Evolutionary conservation across 1,140 invertebrate species (phyloP), one percentile per base, ranked within the genome.

Genomic region (Zaprionus africanus): DNA sequence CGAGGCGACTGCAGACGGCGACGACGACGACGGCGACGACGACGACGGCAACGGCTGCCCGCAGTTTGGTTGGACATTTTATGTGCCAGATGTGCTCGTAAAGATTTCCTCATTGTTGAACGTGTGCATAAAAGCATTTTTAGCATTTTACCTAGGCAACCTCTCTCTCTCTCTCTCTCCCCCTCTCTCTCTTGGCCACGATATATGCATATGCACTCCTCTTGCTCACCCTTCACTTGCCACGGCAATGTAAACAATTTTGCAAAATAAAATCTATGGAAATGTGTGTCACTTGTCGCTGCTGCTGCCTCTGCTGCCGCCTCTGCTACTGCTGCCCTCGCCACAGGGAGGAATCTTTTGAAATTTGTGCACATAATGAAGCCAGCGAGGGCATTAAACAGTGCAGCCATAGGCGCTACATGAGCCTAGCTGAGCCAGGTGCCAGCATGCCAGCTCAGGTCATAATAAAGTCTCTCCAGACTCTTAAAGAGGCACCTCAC

Each of bases 41-140:
- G 58, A 36, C 15, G 41, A 17, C 5, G 41, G n/a, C n/a, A n/a
- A 46, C 41, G 7, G 41, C 36, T 68, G 58, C 65, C 71, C 67
- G 73, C 61, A 51, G 77, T 65, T 65, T 49, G 58, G 19, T 76
- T 65, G 83, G 80, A 83, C 83, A 81, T 81, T 87, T 87, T 87
- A 87, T 87, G 84, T 86, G 84, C 81, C 84, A 87, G 84, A 87
- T 87, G 84, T 88, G 84, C 84, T 87, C 84, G 84, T 87, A 87
- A 87, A 88, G 84, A 87, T 87, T 87, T 87, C 84, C 84, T 87
- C 84, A 88, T 88, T 87, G 84, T 83, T 72, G 81, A 73, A 88
- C 84, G 84, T 88, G 84, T 87, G 84, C 84, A 87, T 87, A 87
- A 88, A 87, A 87, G 84, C 84, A 87, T 87, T 87, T 78, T 46